phyloP scores from a whole-genome alignment of 2,888 invertebrate species.

The Lycophotia porphyrea region DNA sequence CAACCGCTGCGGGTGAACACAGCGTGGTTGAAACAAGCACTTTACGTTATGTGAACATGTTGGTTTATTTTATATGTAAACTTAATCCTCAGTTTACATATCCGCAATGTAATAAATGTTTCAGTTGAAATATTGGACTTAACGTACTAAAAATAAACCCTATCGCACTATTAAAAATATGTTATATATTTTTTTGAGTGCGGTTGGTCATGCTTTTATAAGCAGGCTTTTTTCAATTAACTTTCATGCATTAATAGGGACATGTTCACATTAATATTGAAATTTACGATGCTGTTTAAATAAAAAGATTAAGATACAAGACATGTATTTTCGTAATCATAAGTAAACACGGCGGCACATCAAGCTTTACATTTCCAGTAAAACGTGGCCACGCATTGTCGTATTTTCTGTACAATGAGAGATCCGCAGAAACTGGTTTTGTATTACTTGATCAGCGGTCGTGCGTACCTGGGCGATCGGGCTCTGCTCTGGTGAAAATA shows the following conservation, averaged over 20 bases:
- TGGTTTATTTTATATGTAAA: slow-evolving; percentile 36
- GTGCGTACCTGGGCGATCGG: no score
- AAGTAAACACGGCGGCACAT: no score
- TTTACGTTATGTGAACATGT: slow-evolving; percentile 42
- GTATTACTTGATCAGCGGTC: no score
- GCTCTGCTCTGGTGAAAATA: no score
- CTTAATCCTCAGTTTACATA: slow-evolving; percentile 58
- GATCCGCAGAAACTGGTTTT: no score
- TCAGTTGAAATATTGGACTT: slow-evolving; percentile 46
- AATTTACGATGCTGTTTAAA: slow-evolving; percentile 12
- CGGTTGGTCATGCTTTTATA: background rate
- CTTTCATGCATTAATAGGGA: slow-evolving; percentile 9
- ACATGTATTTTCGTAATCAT: background rate
- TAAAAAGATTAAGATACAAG: background rate
- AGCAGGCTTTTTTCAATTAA: slow-evolving; percentile 5
- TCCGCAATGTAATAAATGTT: slow-evolving; percentile 44
- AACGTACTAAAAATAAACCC: slow-evolving; percentile 26
- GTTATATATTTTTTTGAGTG: slow-evolving; percentile 24
- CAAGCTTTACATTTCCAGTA: no score
- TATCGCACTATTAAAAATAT: slow-evolving; percentile 9
- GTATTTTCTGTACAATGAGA: no score
- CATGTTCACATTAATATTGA: no score
- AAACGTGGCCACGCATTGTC: no score
- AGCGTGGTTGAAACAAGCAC: slow-evolving; percentile 51
- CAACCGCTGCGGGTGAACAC: slow-evolving; percentile 45